Base-by-base conservation (phyloP, 2,888 invertebrate genomes). In the Lithodes maja region DNA sequence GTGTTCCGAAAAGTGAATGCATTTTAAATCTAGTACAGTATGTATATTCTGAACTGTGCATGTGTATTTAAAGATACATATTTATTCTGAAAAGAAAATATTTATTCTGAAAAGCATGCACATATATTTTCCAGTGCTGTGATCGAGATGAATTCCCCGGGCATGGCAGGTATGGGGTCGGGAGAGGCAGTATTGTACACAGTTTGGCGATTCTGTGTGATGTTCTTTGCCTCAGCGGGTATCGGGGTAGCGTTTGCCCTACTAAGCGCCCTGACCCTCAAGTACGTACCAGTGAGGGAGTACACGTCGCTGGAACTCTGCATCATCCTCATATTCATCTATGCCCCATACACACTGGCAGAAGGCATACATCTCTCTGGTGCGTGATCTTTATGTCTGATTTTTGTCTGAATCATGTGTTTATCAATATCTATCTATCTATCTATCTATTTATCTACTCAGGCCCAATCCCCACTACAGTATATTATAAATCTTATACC, bases 221-320 rank as follows among this genome's bases (percentile, higher is more conserved):
- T 99, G 98, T 99, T 99, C 94, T 98, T 99, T 94, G 99, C 98
- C 5, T 99, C 99, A 0, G 99, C 99, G 88, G 97, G 97, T 68
- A 98, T 99, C 92, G 99, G 99, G 50, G 98, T 98, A 1, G 95
- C 97, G 17, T 98, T 98, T 95, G 99, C 99, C 75, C 95, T 99
- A 52, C 96, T 98, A 68, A 99, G 98, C 94, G 98, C 99, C 55
- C 94, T 99, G 84, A 93, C 94, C 1, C 89, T 92, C 33, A 92
- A 92, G 68, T 90, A 92, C 83, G 87, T 92, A 49, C 99, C 99
- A 94, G 95, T 99, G 90, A 95, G 99, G 86, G 99, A 98, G 93
- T 98, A 99, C 94, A 99, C 99, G 0, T 99, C 99, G 3, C 94
- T 99, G 90, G 99, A 99, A 94, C 98, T 99, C 95, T 99, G 98